These are phyloP conservation scores for Drosophila serrata DNA, from an alignment of 1,140 invertebrate genomes.

Conservation along the genomic window DNA sequence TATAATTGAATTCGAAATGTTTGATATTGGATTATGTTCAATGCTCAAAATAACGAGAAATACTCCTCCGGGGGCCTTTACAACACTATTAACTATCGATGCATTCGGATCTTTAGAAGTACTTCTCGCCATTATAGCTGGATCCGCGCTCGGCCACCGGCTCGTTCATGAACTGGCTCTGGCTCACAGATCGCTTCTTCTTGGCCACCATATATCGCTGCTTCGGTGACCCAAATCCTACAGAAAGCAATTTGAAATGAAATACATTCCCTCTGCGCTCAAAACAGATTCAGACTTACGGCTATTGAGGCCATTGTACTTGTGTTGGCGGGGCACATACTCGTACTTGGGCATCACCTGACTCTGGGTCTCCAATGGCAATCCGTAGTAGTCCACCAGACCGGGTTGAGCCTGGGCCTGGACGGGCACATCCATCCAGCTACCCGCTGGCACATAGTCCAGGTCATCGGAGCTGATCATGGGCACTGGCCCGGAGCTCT, in stretches of 20 bases:
- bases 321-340: constrained; percentile 70
- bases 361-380: constrained; percentile 71
- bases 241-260: background rate
- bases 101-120: constrained; percentile 52
- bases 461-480: constrained; percentile 61
- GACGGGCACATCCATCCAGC: constrained; percentile 69
- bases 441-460: constrained; percentile 60
- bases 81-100: constrained; percentile 21
- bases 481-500: constrained; percentile 53
- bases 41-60: constrained; percentile 34
- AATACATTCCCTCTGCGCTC: background rate
- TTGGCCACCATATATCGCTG: constrained; percentile 84
- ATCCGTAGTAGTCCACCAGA: constrained; percentile 77
- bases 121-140: constrained; percentile 75
- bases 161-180: constrained; percentile 67
- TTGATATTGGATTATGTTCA: constrained; percentile 37
- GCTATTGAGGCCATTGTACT: constrained; percentile 61
- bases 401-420: constrained; percentile 54
- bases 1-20: constrained; percentile 25
- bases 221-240: constrained; percentile 73
- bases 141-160: constrained; percentile 65
- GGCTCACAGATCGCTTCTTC: constrained; percentile 80
- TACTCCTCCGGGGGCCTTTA: constrained; percentile 30
- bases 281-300: constrained; percentile 37
- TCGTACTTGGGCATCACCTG: constrained; percentile 79